phyloP scores from a whole-genome alignment of 2,113 vertebrate species.

The Gallinago jamesoni region DNA sequence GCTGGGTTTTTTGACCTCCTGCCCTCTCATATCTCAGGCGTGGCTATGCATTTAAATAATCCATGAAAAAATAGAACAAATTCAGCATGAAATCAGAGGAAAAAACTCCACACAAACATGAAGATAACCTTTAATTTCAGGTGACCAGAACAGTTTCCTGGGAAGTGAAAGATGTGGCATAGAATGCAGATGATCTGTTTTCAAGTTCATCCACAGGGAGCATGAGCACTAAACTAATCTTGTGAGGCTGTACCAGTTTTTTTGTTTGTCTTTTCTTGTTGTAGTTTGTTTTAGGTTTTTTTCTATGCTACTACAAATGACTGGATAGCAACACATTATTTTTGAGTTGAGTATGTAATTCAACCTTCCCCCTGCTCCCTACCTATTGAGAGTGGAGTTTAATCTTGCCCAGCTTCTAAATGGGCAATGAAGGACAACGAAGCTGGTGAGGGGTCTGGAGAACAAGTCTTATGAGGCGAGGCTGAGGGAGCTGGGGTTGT shows the following conservation, averaged over 20 bases:
- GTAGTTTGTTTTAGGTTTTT: background rate
- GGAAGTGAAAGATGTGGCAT: background rate
- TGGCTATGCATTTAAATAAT: background rate
- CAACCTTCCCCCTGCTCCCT: too few species aligned
- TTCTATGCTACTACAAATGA: background rate
- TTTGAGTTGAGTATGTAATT: background rate
- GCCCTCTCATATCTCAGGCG: background rate
- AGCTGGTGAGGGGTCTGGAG: too few species aligned
- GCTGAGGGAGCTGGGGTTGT: too few species aligned
- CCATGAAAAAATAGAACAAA: background rate
- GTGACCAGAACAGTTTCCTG: background rate
- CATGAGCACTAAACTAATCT: background rate
- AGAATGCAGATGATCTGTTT: background rate
- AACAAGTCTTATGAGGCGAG: too few species aligned
- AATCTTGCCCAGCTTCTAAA: background rate
- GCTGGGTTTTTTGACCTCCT: background rate
- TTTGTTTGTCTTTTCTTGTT: too few species aligned
- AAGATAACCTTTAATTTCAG: background rate
- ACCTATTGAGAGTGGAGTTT: background rate
- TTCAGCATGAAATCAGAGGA: background rate
- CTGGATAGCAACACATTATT: background rate
- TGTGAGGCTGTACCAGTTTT: background rate
- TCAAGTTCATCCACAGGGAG: background rate
- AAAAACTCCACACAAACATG: background rate
- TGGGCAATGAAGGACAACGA: too few species aligned